Evolutionary conservation across 64 coral and sea anemone species (phyloP), one percentile per base, ranked within the genome.

Genomic region (Montipora efflorescens): DNA sequence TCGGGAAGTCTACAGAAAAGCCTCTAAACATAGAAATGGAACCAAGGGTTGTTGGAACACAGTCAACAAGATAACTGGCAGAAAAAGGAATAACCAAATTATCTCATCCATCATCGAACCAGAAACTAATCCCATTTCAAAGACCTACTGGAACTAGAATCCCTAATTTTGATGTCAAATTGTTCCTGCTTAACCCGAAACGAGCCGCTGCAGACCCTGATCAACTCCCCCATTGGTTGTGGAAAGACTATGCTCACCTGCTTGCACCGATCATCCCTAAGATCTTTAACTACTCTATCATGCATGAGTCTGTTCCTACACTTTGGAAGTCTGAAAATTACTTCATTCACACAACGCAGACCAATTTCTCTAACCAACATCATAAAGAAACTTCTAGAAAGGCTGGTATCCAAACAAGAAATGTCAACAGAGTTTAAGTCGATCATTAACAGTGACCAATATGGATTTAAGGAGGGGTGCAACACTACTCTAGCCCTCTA

Each of bases 151-250:
- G 75, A 61, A 87, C 82, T 78, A 20, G 81, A 16, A 67, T 93
- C 23, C 81, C 72, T 43, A 66, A 45, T 59, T 20, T 93, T 57
- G 76, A 93, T 47, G 79, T 92, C 12, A 15, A 49, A 19, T 76
- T 7, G 59, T 76, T 83, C 59, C 43, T 84, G 69, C 43, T 70
- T 76, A 53, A 72, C 23, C 77, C 19, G 69, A 92, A 92, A 48
- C 72, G 83, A 58, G 73, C 80, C 22, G 70, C 81, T 45, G 20
- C 91, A 80, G 91, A 69, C 59, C 91, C 91, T 53, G 91, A 87
- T 46, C 53, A 19, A 57, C 53, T 57, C 53, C 53, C 53, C 10
- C 53, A 57, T 57, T 57, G 53, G 53, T 57, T 57, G 53, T 92
- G 91, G 90, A 82, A 71, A 48, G 80, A 92, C 53, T 92, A 57